phyloP scores from a whole-genome alignment of 2,113 vertebrate genomes.

The Cettia cetti region DNA sequence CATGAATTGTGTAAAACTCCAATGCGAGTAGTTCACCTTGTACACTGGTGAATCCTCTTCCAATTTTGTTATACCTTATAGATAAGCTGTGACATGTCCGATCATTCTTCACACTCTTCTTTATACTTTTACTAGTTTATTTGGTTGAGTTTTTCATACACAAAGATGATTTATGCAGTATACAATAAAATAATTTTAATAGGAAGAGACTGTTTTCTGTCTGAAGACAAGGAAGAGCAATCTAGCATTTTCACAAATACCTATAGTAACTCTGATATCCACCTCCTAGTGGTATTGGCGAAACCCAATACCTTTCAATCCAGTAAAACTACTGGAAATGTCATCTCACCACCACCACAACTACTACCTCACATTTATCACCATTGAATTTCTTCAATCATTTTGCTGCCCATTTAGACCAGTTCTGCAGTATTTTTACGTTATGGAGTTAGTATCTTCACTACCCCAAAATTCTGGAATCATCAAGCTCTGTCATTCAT shows the following conservation, averaged over 20 bases:
- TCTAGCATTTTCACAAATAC: background rate
- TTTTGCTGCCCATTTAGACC: background rate
- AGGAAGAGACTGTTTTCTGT: background rate
- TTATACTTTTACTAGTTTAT: background rate
- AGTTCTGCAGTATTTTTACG: background rate
- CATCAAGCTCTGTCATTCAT: background rate
- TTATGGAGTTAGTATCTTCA: background rate
- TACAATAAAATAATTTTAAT: background rate
- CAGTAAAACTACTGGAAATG: background rate
- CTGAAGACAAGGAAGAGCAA: background rate
- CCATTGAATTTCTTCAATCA: background rate
- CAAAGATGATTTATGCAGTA: background rate
- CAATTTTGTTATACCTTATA: background rate
- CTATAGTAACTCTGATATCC: background rate
- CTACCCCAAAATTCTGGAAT: background rate
- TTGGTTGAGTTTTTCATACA: background rate
- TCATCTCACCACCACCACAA: background rate
- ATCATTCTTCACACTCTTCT: background rate
- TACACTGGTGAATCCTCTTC: background rate
- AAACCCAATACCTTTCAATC: background rate
- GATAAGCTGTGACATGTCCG: accelerated
- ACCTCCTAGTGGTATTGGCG: background rate
- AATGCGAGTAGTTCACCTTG: background rate
- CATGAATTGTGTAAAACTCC: accelerated
- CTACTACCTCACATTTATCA: background rate